A percentile compares a stretch with the other conserved stretches of the same genome.
These are phyloP conservation scores for Mus pahari DNA, from an alignment of 2,113 vertebrate species.

Conservation along the genomic window DNA sequence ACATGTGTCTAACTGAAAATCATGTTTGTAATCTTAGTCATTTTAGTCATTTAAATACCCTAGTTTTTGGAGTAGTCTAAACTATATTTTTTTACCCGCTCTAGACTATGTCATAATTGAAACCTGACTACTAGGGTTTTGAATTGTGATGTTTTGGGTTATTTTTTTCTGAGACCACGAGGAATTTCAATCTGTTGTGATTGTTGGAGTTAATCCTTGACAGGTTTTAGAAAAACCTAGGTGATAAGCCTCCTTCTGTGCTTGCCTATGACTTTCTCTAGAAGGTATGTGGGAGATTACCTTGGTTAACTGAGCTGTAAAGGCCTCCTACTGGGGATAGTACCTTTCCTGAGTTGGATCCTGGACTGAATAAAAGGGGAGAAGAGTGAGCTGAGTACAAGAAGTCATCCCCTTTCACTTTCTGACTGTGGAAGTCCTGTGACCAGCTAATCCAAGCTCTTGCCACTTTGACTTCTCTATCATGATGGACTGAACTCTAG, in stretches of 20 bases:
- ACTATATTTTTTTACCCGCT: neutral
- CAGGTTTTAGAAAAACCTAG: neutral
- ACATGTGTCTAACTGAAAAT: neutral
- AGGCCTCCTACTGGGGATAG: neutral
- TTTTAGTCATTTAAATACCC: neutral
- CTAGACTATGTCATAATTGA: neutral
- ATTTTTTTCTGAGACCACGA: neutral
- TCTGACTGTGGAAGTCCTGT: neutral
- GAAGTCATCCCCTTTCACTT: neutral
- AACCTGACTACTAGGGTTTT: neutral
- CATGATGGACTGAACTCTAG: neutral
- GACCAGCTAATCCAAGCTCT: neutral
- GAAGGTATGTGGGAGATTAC: neutral
- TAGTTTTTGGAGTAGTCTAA: neutral
- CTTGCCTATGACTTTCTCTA: neutral
- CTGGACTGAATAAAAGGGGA: neutral
- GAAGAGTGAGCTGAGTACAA: neutral
- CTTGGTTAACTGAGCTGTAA: neutral
- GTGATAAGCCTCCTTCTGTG: neutral
- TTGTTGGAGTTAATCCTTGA: neutral
- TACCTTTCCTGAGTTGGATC: neutral
- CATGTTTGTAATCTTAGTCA: neutral
- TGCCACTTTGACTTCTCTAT: neutral
- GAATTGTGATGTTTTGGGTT: neutral
- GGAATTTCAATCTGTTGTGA: neutral